Percentiles rank a stretch among this genome's conserved stretches.
Conservation (phyloP, 2,888 invertebrate species). For the Drosophila phalerata region DNA sequence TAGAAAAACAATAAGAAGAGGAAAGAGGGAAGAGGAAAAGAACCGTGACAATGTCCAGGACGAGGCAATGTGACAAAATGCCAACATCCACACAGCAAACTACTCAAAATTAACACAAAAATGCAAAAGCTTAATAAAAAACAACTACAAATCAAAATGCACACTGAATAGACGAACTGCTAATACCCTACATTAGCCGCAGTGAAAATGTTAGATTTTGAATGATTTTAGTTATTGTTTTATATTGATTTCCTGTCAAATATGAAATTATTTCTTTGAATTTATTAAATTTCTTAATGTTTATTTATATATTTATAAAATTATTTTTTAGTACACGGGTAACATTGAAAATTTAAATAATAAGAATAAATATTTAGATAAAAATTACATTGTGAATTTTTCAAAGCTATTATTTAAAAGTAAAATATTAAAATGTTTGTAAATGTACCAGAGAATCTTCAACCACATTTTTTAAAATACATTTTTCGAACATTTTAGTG, state of each 20-base stretch:
- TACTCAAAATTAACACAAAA: conserved; percentile 67
- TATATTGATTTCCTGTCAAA: not conserved
- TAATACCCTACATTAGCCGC: conserved; percentile 15
- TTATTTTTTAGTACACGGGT: not conserved
- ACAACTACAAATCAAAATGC: not conserved
- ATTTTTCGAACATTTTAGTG: too few relatives aligned
- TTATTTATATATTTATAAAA: not conserved
- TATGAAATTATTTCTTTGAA: not conserved
- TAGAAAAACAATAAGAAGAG: conserved; percentile 54
- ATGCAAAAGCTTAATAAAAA: conserved; percentile 35
- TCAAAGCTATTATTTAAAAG: too few relatives aligned
- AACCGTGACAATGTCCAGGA: conserved; percentile 23
- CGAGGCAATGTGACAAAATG: conserved; percentile 48
- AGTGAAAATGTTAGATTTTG: not conserved
- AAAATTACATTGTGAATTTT: too few relatives aligned
- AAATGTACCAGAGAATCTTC: too few relatives aligned
- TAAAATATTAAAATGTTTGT: too few relatives aligned
- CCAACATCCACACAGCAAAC: conserved; percentile 62
- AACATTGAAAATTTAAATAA: too few relatives aligned
- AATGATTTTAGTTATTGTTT: not conserved
- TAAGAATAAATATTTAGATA: too few relatives aligned
- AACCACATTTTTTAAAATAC: too few relatives aligned
- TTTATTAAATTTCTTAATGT: not conserved
- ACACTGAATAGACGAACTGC: not conserved
- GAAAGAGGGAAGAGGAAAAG: conserved; percentile 21